phyloP scores from a whole-genome alignment of 2,888 invertebrate species.

The Trichogramma dendrolimi region DNA sequence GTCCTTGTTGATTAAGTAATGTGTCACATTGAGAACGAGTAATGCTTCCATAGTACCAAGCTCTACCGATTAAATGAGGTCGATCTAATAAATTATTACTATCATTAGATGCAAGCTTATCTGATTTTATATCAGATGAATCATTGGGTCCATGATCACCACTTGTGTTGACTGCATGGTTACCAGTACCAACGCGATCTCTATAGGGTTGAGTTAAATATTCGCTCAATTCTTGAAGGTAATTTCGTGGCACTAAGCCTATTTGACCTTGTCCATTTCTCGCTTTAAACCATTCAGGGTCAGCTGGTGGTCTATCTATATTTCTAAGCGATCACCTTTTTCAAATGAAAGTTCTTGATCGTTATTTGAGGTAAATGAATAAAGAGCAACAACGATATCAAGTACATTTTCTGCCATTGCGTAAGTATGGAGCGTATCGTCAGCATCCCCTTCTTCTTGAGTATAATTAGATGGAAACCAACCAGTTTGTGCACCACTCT shows the following conservation, averaged over 20 bases:
- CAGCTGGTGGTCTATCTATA: constrained; percentile 90
- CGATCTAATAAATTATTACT: constrained; percentile 56
- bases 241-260: constrained; percentile 93
- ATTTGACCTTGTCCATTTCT: constrained; percentile 87
- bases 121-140: constrained; percentile 55
- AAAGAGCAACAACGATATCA: constrained; percentile 92
- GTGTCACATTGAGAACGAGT: constrained; percentile 95
- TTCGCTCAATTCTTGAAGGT: constrained; percentile 86
- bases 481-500: constrained; percentile 66
- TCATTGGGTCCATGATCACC: constrained; percentile 52
- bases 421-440: constrained; percentile 85
- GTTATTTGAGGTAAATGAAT: constrained; percentile 89
- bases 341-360: constrained; percentile 95
- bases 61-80: constrained; percentile 73
- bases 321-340: constrained; percentile 93
- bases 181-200: constrained; percentile 50
- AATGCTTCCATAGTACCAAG: constrained; percentile 97
- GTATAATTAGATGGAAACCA: constrained; percentile 99
- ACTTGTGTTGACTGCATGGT: constrained; percentile 29
- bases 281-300: constrained; percentile 99
- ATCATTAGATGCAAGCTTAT: constrained; percentile 32
- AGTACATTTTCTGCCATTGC: constrained; percentile 94
- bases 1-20: constrained; percentile 89
- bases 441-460: constrained; percentile 81
- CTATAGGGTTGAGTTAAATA: constrained; percentile 82